phyloP scores from a whole-genome alignment of 92 coral and sea anemone genomes.

The Heteractis magnifica region DNA sequence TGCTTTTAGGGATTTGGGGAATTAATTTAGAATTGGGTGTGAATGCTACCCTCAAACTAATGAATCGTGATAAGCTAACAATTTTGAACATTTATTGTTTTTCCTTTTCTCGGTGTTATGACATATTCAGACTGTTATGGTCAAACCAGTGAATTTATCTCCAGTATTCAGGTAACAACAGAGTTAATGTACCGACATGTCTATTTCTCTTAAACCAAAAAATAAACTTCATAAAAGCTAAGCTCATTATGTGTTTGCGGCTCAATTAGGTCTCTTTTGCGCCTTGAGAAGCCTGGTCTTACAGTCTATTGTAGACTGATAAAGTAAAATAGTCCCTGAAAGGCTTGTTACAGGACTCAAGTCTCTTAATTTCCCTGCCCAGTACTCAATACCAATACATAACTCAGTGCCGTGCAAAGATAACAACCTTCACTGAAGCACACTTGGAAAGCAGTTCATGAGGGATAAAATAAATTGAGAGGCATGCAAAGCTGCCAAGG shows the following conservation, averaged over 20 bases:
- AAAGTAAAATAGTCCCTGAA: not conserved
- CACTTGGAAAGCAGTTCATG: too few species aligned
- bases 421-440: not conserved
- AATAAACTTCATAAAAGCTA: not conserved
- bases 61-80: not conserved
- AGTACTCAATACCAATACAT: not conserved
- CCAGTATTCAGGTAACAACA: not conserved
- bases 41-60: too few species aligned
- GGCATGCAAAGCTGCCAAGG: too few species aligned
- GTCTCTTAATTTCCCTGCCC: not conserved
- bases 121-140: not conserved
- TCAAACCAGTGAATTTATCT: not conserved
- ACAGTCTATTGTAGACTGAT: not conserved
- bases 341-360: not conserved
- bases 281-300: not conserved
- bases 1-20: not conserved
- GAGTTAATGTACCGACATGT: not conserved
- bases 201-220: not conserved
- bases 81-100: not conserved
- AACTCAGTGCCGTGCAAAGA: not conserved
- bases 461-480: too few species aligned
- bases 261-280: not conserved
- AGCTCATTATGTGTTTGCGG: not conserved
- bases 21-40: too few species aligned
- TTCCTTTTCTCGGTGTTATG: not conserved